phyloP scores from a whole-genome alignment of 2,797 vertebrate genomes.

The Mus minutoides region DNA sequence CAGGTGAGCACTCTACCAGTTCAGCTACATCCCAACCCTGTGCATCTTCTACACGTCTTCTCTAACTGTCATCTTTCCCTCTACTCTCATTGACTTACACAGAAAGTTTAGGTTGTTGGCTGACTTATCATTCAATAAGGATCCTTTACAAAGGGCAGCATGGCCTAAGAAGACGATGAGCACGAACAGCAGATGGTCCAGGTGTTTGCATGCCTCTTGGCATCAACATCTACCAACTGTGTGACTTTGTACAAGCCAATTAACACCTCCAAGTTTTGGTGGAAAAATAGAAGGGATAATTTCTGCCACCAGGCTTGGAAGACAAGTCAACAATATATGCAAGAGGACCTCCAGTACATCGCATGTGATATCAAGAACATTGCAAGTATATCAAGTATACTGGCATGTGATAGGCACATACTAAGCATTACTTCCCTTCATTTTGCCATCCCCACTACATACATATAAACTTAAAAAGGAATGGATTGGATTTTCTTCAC shows the following conservation, averaged over 20 bases:
- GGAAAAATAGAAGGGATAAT: background rate
- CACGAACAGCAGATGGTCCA: background rate
- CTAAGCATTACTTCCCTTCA: background rate
- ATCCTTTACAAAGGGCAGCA: background rate
- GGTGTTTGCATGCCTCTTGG: background rate
- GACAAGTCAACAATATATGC: background rate
- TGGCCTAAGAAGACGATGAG: background rate
- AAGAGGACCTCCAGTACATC: background rate
- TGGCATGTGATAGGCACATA: background rate
- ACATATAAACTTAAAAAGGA: constrained; percentile 37
- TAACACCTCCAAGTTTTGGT: background rate
- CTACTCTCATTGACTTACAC: background rate
- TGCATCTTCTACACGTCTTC: background rate
- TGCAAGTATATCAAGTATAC: background rate
- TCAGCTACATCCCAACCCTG: background rate
- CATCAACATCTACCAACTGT: background rate
- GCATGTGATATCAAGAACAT: background rate
- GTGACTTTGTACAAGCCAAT: constrained; percentile 6
- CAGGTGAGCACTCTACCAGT: background rate
- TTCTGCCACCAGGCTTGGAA: constrained; percentile 15
- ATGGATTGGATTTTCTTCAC: constrained; percentile 3
- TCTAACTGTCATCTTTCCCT: background rate
- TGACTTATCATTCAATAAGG: background rate
- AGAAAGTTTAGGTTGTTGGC: background rate
- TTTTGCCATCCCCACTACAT: background rate